Conservation (phyloP, 1,140 invertebrate species). For the Drosophila mauritiana region DNA sequence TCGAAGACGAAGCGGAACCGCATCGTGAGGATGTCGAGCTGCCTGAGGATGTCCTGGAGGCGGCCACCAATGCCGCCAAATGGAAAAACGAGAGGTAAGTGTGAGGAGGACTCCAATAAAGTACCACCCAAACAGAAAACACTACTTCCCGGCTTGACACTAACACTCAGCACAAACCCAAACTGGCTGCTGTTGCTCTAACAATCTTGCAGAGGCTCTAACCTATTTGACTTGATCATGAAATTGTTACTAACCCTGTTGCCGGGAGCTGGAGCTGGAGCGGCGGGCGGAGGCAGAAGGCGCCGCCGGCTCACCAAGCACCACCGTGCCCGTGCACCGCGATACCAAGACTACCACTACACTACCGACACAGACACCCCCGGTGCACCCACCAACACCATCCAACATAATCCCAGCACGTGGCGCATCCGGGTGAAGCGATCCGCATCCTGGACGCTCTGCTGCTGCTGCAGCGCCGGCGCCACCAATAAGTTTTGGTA, state of each 20-base stretch:
- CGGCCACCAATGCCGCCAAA: conserved; percentile 59
- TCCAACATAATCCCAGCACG: conserved; percentile 17
- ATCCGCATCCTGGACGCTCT: conserved; percentile 57
- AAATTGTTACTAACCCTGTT: conserved; percentile 82
- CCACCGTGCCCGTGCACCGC: conserved; percentile 51
- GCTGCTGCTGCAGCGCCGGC: conserved; percentile 61
- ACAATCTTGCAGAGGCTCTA: conserved; percentile 75
- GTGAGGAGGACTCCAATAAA: not conserved
- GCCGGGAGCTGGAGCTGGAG: conserved; percentile 49
- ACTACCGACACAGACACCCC: conserved; percentile 56
- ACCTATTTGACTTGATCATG: conserved; percentile 70
- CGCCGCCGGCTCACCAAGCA: conserved; percentile 41
- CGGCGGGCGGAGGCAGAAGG: conserved; percentile 21
- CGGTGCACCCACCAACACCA: conserved; percentile 19
- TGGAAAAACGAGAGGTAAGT: conserved; percentile 74
- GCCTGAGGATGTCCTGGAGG: conserved; percentile 71
- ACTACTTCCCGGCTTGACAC: conserved; percentile 39
- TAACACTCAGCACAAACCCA: conserved; percentile 50
- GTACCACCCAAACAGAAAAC: conserved; percentile 7
- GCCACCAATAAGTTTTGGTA: conserved; percentile 66
- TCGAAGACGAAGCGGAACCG: conserved; percentile 83
- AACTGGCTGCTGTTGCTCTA: conserved; percentile 45
- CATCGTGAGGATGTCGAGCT: conserved; percentile 80
- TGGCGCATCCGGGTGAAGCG: conserved; percentile 30
- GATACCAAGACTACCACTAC: conserved; percentile 71